Base-by-base conservation (phyloP, 2,113 vertebrate species). In the Rostratula benghalensis region DNA sequence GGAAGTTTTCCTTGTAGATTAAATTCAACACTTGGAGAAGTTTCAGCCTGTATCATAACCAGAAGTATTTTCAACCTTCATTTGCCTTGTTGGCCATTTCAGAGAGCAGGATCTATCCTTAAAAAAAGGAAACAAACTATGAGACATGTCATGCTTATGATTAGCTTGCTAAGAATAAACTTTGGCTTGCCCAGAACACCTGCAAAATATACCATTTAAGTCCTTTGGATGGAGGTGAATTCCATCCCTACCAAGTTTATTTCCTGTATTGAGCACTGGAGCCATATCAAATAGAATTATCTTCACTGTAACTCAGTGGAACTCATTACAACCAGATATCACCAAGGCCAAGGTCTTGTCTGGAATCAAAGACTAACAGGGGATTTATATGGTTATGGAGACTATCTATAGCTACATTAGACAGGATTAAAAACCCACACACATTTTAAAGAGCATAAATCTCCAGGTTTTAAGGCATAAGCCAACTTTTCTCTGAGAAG, bases 401-500 rank as follows among this genome's bases (percentile, higher is more conserved):
- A 92, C 69, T 65, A 87, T 79, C 81, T 89, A 84, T 39, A 82
- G 64, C 90, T 89, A 91, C 50, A 59, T 11, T 51, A 82, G 51
- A 85, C 20, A 57, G 73, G 57, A 92, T 89, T 94, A 31, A 78
- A 96, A 71, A 94, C 39, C 22, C n/a, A 64, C 45, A 45, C 43
- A 53, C 61, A 59, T 84, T 94, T 89, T 67, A 54, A 94, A 78
- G 73, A 74, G 30, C 41, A 48, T 75, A 91, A 89, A 92, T 87
- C 86, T 74, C 56, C 1, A 4, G 4, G 37, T 77, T 92, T 89
- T 77, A 81, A 74, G n/a, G 43, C 39, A n/a, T 9, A n/a, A 93
- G 28, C 51, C 80, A 92, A 78, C 25, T 83, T 94, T 88, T 70
- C 76, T 57, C 23, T 56, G 35, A 87, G 30, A 84, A 71, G 43